Evolutionary conservation across 2,113 vertebrate genomes (phyloP).

Genomic region (Cricetomys ansorgei): DNA sequence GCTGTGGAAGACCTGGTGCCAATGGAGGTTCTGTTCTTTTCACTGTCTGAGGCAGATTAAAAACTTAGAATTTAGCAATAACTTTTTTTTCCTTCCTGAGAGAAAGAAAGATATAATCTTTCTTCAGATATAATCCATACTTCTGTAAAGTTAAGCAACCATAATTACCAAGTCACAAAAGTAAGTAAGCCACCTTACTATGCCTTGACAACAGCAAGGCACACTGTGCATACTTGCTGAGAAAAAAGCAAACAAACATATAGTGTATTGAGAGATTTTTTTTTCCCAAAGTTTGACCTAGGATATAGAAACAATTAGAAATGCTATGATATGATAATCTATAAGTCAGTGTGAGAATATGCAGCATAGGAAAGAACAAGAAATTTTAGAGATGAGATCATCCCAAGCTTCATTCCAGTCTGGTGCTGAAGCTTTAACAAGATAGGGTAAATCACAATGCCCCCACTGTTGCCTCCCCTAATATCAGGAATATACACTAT

Average conservation of each 20-base stretch:
- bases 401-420: not conserved
- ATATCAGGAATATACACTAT: not conserved
- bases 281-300: not conserved
- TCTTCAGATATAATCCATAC: not conserved
- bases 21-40: not conserved
- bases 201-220: not conserved
- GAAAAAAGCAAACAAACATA: not conserved
- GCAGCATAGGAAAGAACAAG: not conserved
- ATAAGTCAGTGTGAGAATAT: not conserved
- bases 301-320: not conserved
- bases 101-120: slow-evolving; percentile 21
- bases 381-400: not conserved
- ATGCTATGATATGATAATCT: not conserved
- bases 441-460: not conserved
- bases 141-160: not conserved
- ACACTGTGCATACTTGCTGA: not conserved
- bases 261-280: not conserved
- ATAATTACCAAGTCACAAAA: not conserved
- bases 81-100: not conserved
- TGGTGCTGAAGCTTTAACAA: not conserved
- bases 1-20: too few species aligned
- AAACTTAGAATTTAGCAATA: not conserved
- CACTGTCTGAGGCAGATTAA: not conserved
- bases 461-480: not conserved
- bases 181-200: not conserved